Conservation (phyloP, 2,888 invertebrate species). For the Serrognathus titanus region DNA sequence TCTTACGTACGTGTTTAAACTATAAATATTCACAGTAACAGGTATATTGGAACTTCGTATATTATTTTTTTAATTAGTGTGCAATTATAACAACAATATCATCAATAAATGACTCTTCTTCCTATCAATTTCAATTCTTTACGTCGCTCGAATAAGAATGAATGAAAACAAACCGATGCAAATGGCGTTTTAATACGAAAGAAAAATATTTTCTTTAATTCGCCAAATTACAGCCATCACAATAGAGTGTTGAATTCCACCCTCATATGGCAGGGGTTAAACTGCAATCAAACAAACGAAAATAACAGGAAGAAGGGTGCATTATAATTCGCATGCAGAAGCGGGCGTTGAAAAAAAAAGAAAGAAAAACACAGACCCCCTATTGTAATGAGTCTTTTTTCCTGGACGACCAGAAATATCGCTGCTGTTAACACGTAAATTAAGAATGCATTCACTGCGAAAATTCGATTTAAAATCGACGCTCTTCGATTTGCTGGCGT, state of each 20-base stretch:
- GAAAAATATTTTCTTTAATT: slow-evolving; percentile 17
- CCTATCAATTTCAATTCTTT: not conserved
- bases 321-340: slow-evolving; percentile 5
- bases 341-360: too few relatives aligned
- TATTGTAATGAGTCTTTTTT: too few relatives aligned
- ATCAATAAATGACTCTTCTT: not conserved
- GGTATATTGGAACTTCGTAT: too few relatives aligned
- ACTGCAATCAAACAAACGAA: slow-evolving; percentile 13
- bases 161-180: slow-evolving; percentile 7
- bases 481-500: slow-evolving; percentile 14
- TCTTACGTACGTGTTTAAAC: too few relatives aligned
- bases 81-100: not conserved
- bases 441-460: slow-evolving; percentile 10
- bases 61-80: too few relatives aligned
- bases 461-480: slow-evolving; percentile 21
- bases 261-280: slow-evolving; percentile 20
- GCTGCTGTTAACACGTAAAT: slow-evolving; percentile 3
- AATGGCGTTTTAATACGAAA: slow-evolving; percentile 14
- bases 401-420: too few relatives aligned
- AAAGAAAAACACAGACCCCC: too few relatives aligned
- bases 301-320: slow-evolving; percentile 11
- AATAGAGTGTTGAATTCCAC: slow-evolving; percentile 20
- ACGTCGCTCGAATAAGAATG: not conserved
- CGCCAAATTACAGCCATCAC: slow-evolving; percentile 15
- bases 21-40: too few relatives aligned